Evolutionary conservation across 2,888 invertebrate genomes (phyloP).

Genomic region (Sacculina carcini): DNA sequence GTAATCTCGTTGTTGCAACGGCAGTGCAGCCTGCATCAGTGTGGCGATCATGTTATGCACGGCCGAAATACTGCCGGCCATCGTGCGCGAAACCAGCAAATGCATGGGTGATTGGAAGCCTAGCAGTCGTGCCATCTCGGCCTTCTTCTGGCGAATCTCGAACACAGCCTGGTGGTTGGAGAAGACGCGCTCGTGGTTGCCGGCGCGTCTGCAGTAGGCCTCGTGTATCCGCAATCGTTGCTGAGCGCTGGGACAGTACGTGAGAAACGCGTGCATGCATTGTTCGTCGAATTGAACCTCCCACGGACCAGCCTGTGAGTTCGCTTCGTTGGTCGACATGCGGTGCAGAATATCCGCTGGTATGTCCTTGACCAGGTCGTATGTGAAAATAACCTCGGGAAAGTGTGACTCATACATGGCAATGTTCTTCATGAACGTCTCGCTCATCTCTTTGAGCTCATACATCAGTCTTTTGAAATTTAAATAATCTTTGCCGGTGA

Average conservation of each 20-base stretch:
- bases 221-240: constrained; percentile 64
- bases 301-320: constrained; percentile 51
- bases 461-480: constrained; percentile 30
- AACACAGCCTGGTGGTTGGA: constrained; percentile 45
- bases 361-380: not conserved
- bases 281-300: constrained; percentile 44
- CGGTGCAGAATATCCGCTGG: not conserved
- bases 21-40: constrained; percentile 29
- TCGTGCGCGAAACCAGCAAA: constrained; percentile 79
- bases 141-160: constrained; percentile 37
- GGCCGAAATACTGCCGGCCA: constrained; percentile 54
- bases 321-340: constrained; percentile 14
- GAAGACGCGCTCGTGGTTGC: constrained; percentile 29
- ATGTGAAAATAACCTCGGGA: not conserved
- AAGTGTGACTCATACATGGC: not conserved
- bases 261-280: constrained; percentile 44
- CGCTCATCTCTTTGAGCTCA: constrained; percentile 34
- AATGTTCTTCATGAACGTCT: not conserved
- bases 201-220: constrained; percentile 41
- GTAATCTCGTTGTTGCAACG: constrained; percentile 6
- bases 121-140: constrained; percentile 41
- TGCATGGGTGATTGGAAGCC: constrained; percentile 54
- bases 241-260: constrained; percentile 52
- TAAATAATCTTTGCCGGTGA: constrained; percentile 27
- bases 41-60: constrained; percentile 39